Base-by-base conservation (phyloP, 2,888 invertebrate genomes). In the Teleogryllus oceanicus region DNA sequence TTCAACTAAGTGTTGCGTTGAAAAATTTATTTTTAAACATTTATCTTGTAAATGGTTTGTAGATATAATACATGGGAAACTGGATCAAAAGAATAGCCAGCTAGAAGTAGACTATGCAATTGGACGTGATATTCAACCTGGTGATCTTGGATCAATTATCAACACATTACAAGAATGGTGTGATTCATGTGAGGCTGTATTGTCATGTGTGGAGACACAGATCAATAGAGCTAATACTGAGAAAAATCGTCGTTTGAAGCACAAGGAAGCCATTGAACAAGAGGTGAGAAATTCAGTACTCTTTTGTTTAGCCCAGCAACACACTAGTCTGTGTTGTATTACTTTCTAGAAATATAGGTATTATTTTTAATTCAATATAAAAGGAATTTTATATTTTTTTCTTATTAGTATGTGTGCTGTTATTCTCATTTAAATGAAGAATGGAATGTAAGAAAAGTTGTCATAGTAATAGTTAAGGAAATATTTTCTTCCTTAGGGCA, bases 41-140 rank as follows among this genome's bases (percentile, higher is more conserved):
- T 76, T 77, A 80, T 62, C 83, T 82, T 37, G 77, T 80, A 81
- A 79, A 77, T 82, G 37, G 37, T 84, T 85, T 89, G 0, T 87
- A 92, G 96, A 96, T 86, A 96, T 98, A 83, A 96, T 98, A 84
- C 96, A 96, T 84, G 98, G 98, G 2, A 98, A 98, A 88, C 88
- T 99, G 83, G 98, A 98, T 87, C 98, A 98, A 87, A 96, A 96
- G 85, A 96, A 97, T 87, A 94, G 95, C 84, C 94, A 94, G 83
- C 89, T 98, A 74, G 98, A 98, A 88, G 94, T 98, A 0, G 98
- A 98, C 86, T 97, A 95, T 84, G 96, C 98, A 0, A 91, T 98
- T 62, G 98, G 98, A 0, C 90, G 98, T 21, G 98, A 99, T 85
- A 97, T 98, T 50, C 91, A 94, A 62, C 91, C 94, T 0, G 94